Evolutionary conservation across 2,797 vertebrate species (phyloP), one percentile per base, ranked within the genome.

Genomic region (Micropoecilia bifurca): DNA sequence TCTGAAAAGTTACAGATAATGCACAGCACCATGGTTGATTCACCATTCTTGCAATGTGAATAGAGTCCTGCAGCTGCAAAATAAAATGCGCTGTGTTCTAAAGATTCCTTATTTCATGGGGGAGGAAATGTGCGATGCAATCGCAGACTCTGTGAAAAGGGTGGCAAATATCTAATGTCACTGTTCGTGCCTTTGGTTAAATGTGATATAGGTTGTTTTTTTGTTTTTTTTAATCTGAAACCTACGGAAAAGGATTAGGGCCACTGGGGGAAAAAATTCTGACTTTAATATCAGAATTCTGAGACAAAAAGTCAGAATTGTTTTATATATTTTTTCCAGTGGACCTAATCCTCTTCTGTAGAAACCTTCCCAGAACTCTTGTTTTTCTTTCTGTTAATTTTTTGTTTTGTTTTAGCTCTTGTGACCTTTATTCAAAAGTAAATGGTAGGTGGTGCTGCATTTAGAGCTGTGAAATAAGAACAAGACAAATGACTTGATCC

Each of bases 11-110:
- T 55, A n/a, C 45, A 79, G 47, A 78, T 80, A 76, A 80, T 20
- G 48, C 53, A 63, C 18, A 13, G 74, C 74, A 53, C 36, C 72
- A 57, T 39, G 75, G 78, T 83, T 85, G 85, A 84, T 76, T 50
- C 80, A 30, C 50, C 30, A 47, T 12, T 79, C 14, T 50, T 71
- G 48, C 48, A 73, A 47, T 46, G 33, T 57, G 69, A 71, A 47
- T 41, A 41, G 3, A 79, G 6, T 59, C 6, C 10, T 30, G n/a
- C 0, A 43, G 33, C n/a, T 57, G 13, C 3, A 73, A 45, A 71
- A 30, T 46, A 14, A 6, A 33, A 61, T 7, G 57, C 13, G 2
- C 4, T 30, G 2, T 59, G n/a, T 59, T 28, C 28, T 30, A 14
- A 59, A 30, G 12, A 30, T 61, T 7, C 57, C 57, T 33, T 16